Conservation (phyloP, 1,140 invertebrate genomes). For the Drusus annulatus region DNA sequence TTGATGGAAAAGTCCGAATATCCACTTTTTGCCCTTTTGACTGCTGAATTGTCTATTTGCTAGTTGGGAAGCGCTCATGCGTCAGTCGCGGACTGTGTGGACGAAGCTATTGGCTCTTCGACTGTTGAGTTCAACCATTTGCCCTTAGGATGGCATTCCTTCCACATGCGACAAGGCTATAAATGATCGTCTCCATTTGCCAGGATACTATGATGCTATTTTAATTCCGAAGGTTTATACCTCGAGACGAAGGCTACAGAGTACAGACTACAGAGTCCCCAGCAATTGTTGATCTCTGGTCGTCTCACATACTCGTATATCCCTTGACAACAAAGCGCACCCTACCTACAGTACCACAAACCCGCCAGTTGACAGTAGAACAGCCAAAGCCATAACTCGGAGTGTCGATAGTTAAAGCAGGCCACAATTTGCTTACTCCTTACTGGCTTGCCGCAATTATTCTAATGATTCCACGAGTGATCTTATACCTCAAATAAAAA, state of each 20-base stretch:
- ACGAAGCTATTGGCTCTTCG: too few relatives aligned
- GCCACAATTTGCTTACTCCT: conserved; percentile 20
- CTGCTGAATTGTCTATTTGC: too few relatives aligned
- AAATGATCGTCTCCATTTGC: conserved; percentile 20
- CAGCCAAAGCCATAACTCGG: not conserved
- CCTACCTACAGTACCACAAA: too few relatives aligned
- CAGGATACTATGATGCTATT: too few relatives aligned
- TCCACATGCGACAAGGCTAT: not conserved
- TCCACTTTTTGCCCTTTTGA: too few relatives aligned
- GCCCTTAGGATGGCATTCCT: not conserved
- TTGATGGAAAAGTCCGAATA: too few relatives aligned
- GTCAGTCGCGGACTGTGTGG: too few relatives aligned
- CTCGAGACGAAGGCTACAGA: not conserved
- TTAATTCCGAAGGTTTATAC: not conserved
- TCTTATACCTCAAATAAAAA: not conserved
- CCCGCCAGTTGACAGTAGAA: not conserved
- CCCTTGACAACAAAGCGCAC: too few relatives aligned
- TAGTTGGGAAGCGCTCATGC: too few relatives aligned
- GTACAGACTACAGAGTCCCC: not conserved
- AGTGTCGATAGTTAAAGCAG: not conserved
- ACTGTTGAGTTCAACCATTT: not conserved
- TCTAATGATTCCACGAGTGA: not conserved
- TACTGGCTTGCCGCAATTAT: conserved; percentile 17
- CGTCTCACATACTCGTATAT: not conserved
- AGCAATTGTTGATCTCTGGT: not conserved